Conservation (phyloP, 2,888 invertebrate species). For the Cephus pygmeus region DNA sequence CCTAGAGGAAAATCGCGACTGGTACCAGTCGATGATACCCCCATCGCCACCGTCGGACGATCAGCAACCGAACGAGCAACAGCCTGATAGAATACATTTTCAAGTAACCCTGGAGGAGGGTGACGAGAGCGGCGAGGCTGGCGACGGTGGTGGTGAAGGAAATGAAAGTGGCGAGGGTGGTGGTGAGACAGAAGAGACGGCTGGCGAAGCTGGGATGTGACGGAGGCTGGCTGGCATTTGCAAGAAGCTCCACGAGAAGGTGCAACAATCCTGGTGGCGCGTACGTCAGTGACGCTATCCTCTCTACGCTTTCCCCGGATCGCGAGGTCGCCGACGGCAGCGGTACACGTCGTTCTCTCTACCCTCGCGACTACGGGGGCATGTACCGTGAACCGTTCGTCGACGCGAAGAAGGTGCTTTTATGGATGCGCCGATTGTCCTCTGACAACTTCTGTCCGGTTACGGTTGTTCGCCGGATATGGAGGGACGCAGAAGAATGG, state of each 20-base stretch:
- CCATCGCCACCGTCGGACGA: slow-evolving; percentile 83
- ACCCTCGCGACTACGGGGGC: background rate
- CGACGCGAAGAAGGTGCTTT: slow-evolving; percentile 8
- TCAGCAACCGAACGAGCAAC: slow-evolving; percentile 45
- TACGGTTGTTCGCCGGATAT: too few relatives aligned
- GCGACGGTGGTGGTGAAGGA: slow-evolving; percentile 67
- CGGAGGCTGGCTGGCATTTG: slow-evolving; percentile 92
- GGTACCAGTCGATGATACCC: slow-evolving; percentile 95
- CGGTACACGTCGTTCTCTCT: slow-evolving; percentile 14
- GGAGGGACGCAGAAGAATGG: too few relatives aligned
- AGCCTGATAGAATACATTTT: slow-evolving; percentile 75
- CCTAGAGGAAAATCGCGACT: slow-evolving; percentile 97
- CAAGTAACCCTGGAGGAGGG: slow-evolving; percentile 91
- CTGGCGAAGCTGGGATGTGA: slow-evolving; percentile 81
- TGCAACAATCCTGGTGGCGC: slow-evolving; percentile 87
- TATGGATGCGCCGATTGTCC: slow-evolving; percentile 12
- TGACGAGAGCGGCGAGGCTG: slow-evolving; percentile 74
- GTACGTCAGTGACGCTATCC: slow-evolving; percentile 74
- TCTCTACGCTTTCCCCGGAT: slow-evolving; percentile 14
- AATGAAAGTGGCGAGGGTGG: slow-evolving; percentile 66
- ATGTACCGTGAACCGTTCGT: slow-evolving; percentile 1
- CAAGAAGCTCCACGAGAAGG: slow-evolving; percentile 89
- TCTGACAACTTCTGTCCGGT: slow-evolving; percentile 17
- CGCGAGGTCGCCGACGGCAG: slow-evolving; percentile 16
- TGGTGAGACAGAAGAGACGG: slow-evolving; percentile 64